These are phyloP conservation scores for Cacatua alba DNA, from an alignment of 2,113 vertebrate genomes.

Conservation along the genomic window DNA sequence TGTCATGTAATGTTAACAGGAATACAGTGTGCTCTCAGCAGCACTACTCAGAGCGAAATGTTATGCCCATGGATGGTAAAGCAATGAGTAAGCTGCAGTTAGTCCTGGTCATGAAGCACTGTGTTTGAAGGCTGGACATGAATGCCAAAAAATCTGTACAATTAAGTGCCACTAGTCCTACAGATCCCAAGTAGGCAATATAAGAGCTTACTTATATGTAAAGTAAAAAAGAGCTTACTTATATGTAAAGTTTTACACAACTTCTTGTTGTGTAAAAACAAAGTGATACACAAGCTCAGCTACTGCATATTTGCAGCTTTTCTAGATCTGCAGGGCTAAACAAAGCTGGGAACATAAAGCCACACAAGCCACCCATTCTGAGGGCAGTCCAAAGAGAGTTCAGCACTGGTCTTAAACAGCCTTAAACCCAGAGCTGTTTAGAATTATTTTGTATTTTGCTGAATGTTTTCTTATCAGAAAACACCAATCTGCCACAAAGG, in stretches of 20 bases:
- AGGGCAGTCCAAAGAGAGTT: background rate
- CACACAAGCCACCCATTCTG: background rate
- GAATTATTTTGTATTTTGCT: background rate
- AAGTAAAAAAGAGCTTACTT: no score
- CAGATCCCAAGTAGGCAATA: background rate
- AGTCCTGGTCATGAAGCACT: background rate
- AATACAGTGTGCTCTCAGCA: slow-evolving; percentile 53
- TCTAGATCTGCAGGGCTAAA: background rate
- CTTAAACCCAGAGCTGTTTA: background rate
- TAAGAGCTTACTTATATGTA: background rate
- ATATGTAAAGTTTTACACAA: no score
- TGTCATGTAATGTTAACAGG: slow-evolving; percentile 50
- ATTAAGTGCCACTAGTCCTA: background rate
- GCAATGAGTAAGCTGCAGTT: slow-evolving; percentile 37
- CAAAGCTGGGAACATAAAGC: background rate
- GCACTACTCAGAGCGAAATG: background rate
- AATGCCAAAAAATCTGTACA: background rate
- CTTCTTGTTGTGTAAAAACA: background rate
- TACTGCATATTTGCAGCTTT: background rate
- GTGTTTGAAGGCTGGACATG: background rate
- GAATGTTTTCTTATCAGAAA: background rate
- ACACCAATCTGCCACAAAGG: background rate
- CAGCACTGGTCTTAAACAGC: background rate
- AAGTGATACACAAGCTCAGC: background rate
- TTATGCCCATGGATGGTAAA: slow-evolving; percentile 81